Conservation (phyloP, 1,140 invertebrate genomes). For the Cyphomyrmex costatus region DNA sequence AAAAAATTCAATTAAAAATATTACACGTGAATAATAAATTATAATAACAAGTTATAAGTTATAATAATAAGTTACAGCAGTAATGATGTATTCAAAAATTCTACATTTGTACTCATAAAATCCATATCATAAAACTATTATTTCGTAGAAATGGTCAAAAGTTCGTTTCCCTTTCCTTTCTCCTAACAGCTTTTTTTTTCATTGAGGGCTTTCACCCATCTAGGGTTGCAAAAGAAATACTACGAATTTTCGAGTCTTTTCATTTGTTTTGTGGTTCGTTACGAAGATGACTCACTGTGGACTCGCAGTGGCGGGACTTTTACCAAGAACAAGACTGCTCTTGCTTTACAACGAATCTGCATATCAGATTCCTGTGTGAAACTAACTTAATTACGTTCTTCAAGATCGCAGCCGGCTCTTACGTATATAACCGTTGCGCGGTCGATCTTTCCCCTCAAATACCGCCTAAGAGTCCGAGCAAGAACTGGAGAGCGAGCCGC, state of each 20-base stretch:
- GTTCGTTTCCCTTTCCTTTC: neutral
- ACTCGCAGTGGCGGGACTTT: slow-evolving; percentile 20
- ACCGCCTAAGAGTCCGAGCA: slow-evolving; percentile 69
- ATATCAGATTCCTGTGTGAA: slow-evolving; percentile 69
- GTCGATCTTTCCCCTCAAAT: slow-evolving; percentile 77
- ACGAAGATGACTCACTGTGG: slow-evolving; percentile 65
- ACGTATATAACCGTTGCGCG: slow-evolving; percentile 82
- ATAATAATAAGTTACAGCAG: neutral
- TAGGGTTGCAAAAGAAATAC: neutral
- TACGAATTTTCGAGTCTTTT: slow-evolving; percentile 41
- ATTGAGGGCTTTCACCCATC: slow-evolving; percentile 8
- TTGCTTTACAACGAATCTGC: slow-evolving; percentile 77
- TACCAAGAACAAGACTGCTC: slow-evolving; percentile 52
- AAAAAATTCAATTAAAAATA: neutral
- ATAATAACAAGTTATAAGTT: too few relatives aligned
- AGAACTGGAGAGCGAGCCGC: slow-evolving; percentile 9
- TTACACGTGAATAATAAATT: neutral
- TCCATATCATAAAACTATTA: neutral
- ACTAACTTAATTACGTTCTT: slow-evolving; percentile 77
- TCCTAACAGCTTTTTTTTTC: neutral
- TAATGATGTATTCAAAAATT: neutral
- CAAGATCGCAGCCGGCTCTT: slow-evolving; percentile 75
- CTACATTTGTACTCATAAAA: neutral
- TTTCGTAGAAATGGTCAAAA: neutral
- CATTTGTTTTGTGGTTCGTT: slow-evolving; percentile 1